Evolutionary conservation across 2,797 vertebrate genomes (phyloP).

Genomic region (Bovichtus variegatus): DNA sequence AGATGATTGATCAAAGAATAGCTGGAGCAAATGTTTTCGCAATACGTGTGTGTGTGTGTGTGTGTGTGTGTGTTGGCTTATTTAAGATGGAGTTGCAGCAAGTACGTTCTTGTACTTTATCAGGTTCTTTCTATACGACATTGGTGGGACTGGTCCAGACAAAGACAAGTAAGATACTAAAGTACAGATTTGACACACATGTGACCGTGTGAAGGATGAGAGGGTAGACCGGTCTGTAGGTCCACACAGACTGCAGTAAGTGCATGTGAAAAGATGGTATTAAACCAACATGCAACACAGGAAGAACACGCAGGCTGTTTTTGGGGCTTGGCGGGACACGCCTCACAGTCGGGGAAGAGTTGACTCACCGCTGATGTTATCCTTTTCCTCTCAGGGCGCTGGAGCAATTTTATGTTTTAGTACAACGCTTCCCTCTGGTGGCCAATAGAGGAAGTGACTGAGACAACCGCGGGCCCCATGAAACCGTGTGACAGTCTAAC

Average conservation of each 20-base stretch:
- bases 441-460: background rate
- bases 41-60: background rate
- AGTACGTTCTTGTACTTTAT: background rate
- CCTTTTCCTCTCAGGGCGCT: background rate
- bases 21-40: conserved; percentile 2
- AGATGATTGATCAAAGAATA: conserved; percentile 12
- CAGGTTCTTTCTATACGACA: background rate
- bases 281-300: background rate
- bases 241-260: background rate
- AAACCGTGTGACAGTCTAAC: background rate
- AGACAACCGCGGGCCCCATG: background rate
- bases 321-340: conserved; percentile 2
- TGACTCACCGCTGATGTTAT: conserved; percentile 61
- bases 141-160: background rate
- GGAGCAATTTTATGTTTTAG: background rate
- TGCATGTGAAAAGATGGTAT: background rate
- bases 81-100: background rate
- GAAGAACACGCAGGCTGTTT: background rate
- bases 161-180: too few species aligned
- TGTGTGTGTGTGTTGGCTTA: background rate
- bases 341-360: conserved; percentile 57
- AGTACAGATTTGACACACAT: background rate
- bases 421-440: conserved; percentile 41
- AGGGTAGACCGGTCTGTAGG: fast-evolving
- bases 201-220: background rate